Base-by-base conservation (phyloP, 2,888 invertebrate species). In the Habroteleia sp. region DNA sequence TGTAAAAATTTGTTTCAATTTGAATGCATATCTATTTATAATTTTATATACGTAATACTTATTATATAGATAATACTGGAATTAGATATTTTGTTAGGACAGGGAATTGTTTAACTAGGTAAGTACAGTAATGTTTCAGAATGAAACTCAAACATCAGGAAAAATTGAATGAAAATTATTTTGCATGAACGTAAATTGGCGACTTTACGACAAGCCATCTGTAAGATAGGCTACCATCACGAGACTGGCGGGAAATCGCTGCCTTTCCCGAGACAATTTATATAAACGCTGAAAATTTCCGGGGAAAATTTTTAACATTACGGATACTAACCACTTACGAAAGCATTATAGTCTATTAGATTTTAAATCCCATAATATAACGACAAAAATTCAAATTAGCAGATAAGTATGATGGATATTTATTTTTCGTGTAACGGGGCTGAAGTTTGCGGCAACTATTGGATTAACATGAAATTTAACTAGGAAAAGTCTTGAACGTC, bases 151-250 rank as follows among this genome's bases (percentile, higher is more conserved):
- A 3, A 23, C 5, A 20, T 37, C 1, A n/a, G 7, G 44, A 58
- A 54, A 54, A 35, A 44, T 39, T 37, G 27, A 31, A 54, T 42
- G 23, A 54, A 74, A 66, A 54, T 60, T n/a, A 66, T 42, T 54
- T 62, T 10, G 3, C 20, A 39, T 23, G 29, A 39, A 62, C 39
- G 60, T 35, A 73, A 66, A 66, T 74, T 74, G 73, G 62, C 29
- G 8, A 41, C 31, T 33, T 58, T 66, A 66, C 33, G 46, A 54
- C 17, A 37, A 62, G 42, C 25, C 27, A 56, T 72, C 71, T 35
- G 11, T 27, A 35, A 63, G 66, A 60, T 73, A 62, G 60, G 60
- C 41, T 44, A 8, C 10, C 31, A 20, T 41, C 35, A 48, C 41
- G 17, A 25, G 29, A 33, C 46, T 62, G 39, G 46, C 35, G 54